These are phyloP conservation scores for Liparis tanakae DNA, from an alignment of 2,797 vertebrate species.

Conservation along the genomic window DNA sequence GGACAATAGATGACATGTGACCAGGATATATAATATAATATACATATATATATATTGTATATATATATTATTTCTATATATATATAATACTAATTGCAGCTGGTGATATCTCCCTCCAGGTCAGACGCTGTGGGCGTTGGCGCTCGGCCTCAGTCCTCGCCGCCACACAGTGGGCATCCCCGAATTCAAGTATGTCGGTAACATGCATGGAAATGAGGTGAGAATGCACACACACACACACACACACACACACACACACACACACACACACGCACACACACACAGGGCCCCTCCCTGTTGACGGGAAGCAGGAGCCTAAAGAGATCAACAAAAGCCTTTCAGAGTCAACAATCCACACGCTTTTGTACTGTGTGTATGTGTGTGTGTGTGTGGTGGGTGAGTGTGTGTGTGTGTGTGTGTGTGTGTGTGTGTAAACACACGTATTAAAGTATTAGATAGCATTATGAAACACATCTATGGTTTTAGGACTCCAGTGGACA, in stretches of 20 bases:
- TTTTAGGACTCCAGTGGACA: neutral
- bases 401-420: conserved; percentile 33
- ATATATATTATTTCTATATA: too few relatives aligned
- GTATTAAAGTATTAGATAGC: neutral
- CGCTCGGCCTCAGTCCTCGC: conserved; percentile 88
- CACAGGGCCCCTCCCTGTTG: conserved; percentile 42
- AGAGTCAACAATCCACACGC: conserved; percentile 55
- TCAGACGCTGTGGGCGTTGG: conserved; percentile 94
- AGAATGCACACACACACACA: too few relatives aligned
- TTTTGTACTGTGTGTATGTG: conserved; percentile 48
- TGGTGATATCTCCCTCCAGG: conserved; percentile 72
- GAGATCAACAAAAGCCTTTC: conserved; percentile 72
- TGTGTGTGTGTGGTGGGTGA: conserved; percentile 22
- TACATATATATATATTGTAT: too few relatives aligned
- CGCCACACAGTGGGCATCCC: conserved; percentile 92
- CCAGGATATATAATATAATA: too few relatives aligned
- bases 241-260: conserved; percentile 19
- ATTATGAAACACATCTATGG: conserved; percentile 3
- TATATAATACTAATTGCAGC: too few relatives aligned
- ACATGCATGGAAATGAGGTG: conserved; percentile 99
- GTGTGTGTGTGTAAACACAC: conserved; percentile 41
- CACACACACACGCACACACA: conserved; percentile 12
- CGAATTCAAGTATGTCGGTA: conserved; percentile 97
- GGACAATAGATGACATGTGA: too few relatives aligned
- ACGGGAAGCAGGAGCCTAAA: conserved; percentile 72